Conservation (phyloP, 2,888 invertebrate genomes). For the Hypomecis punctinalis region DNA sequence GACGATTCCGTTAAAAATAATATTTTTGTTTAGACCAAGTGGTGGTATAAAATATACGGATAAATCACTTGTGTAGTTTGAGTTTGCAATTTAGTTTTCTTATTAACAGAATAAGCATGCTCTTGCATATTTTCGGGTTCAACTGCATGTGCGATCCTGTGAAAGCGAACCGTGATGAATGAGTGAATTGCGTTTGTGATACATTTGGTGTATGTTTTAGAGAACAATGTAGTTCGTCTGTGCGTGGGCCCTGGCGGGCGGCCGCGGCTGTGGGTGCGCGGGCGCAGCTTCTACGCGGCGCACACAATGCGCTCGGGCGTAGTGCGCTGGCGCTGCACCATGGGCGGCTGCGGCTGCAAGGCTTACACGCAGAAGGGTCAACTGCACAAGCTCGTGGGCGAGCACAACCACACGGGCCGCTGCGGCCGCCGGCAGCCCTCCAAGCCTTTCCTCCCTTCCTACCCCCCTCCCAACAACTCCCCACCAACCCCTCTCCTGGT, state of each 20-base stretch:
- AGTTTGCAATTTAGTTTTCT: slow-evolving; percentile 10
- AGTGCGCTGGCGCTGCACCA: slow-evolving; percentile 80
- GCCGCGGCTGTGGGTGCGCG: slow-evolving; percentile 79
- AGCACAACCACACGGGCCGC: slow-evolving; percentile 77
- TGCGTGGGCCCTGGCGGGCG: slow-evolving; percentile 80
- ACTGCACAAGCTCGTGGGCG: slow-evolving; percentile 77
- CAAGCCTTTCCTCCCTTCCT: slow-evolving; percentile 50
- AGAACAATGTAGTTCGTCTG: slow-evolving; percentile 73
- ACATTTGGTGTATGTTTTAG: slow-evolving; percentile 37
- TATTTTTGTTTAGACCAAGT: neutral
- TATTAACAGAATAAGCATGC: slow-evolving; percentile 21
- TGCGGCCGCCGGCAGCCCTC: slow-evolving; percentile 62
- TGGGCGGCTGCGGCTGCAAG: slow-evolving; percentile 81
- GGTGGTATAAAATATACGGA: slow-evolving; percentile 4
- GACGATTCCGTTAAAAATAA: too few species aligned
- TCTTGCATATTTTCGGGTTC: slow-evolving; percentile 3
- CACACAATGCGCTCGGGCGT: slow-evolving; percentile 81
- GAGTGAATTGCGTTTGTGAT: slow-evolving; percentile 4
- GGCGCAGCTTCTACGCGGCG: slow-evolving; percentile 80
- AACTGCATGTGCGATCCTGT: slow-evolving; percentile 18
- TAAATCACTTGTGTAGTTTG: slow-evolving; percentile 11
- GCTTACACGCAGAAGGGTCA: slow-evolving; percentile 80
- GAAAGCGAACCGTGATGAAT: neutral
- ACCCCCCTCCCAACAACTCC: slow-evolving; percentile 57
- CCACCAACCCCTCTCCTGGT: slow-evolving; percentile 67